Percentiles rank a stretch among this genome's conserved stretches.
These are phyloP conservation scores for honey bee (Apis mellifera) DNA, from an alignment of 1,140 invertebrate species.

Conservation along the genomic window Amel_HAv3.1 CM009941.2:2840501-2841000, in stretches of 20 bases:
- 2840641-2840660: conserved; percentile 33
- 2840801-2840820: conserved; percentile 62
- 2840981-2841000: conserved; percentile 64
- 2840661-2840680: conserved; percentile 14
- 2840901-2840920: neutral
- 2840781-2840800: conserved; percentile 60
- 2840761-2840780: conserved; percentile 42
- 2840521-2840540: conserved; percentile 65
- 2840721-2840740: conserved; percentile 46
- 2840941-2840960: neutral
- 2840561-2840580: neutral
- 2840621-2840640: conserved; percentile 10
- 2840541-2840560: conserved; percentile 21
- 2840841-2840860: conserved; percentile 61
- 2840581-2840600: neutral
- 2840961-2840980: conserved; percentile 73
- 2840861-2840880: conserved; percentile 61
- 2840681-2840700: too few species aligned
- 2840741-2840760: conserved; percentile 46
- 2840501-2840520: conserved; percentile 69
- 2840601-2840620: conserved; percentile 29
- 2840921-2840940: neutral
- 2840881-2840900: neutral
- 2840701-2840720: neutral
- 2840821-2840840: conserved; percentile 10